Conservation (phyloP, 37 sponge, comb jelly and placozoan species). For the Axinella damicornis region DNA sequence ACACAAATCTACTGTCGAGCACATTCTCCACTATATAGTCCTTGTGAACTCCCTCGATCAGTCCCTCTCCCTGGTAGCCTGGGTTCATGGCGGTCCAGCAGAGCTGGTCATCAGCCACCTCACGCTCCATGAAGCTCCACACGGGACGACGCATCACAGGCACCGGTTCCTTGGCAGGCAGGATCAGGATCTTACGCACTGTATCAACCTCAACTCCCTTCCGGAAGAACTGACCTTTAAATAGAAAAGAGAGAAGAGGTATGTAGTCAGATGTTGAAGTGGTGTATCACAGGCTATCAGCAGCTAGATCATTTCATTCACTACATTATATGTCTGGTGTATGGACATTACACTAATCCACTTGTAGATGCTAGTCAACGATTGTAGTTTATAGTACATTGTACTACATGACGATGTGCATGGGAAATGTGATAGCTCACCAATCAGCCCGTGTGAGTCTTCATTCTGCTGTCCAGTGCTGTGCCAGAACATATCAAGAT, state of each 20-base stretch:
- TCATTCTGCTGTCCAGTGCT: neutral
- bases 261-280: too few species aligned
- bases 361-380: too few species aligned
- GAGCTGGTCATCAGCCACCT: neutral
- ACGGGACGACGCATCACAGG: neutral
- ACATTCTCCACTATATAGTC: constrained; percentile 31
- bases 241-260: too few species aligned
- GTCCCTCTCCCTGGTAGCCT: constrained; percentile 31
- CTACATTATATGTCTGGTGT: too few species aligned
- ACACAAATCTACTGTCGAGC: constrained; percentile 3
- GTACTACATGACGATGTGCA: too few species aligned
- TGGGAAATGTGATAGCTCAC: neutral
- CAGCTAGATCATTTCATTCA: too few species aligned
- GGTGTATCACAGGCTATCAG: too few species aligned
- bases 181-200: neutral
- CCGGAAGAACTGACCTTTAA: constrained; percentile 37
- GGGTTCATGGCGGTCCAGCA: constrained; percentile 32
- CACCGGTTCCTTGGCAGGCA: neutral
- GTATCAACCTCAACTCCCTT: constrained; percentile 6
- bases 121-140: constrained; percentile 21
- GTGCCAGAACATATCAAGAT: neutral
- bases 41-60: constrained; percentile 15
- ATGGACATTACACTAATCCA: too few species aligned
- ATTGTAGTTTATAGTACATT: too few species aligned
- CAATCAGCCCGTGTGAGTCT: neutral